Evolutionary conservation across 2,797 vertebrate species (phyloP), one percentile per base, ranked within the genome.

Genomic region (Epinephelus awoara): DNA sequence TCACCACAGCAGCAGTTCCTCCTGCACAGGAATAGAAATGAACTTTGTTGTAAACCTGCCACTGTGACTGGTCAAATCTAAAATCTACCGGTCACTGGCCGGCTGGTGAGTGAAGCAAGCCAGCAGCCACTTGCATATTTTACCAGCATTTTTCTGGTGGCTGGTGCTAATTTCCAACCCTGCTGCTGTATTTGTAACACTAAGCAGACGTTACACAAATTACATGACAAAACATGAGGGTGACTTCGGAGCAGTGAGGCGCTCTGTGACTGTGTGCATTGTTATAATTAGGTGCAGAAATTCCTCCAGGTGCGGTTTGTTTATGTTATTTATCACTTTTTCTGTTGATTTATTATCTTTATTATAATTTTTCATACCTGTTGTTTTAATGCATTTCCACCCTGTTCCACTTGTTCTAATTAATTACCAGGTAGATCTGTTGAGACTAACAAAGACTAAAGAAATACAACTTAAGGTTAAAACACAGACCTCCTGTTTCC

Each of bases 261-360:
- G 13, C 14, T 19, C 44, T 29, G 19, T 52, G 34, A 46, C 46
- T 77, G 38, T 65, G 44, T 23, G 5, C n/a, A n/a, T n/a, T 49
- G 27, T 61, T 69, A 46, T 66, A 74, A 74, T 62, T 2, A 66
- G 27, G 46, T 67, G 67, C 18, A 47, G 18, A 38, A 6, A 59
- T 14, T 65, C 64, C 63, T 61, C 21, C 9, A n/a, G 27, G 21
- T 17, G 29, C 54, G 49, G 21, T 27, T 25, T 65, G 64, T 73
- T 74, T 29, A 42, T 49, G 38, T 21, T 59, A 49, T 68, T 42
- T 25, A 44, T 70, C 49, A 65, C 40, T 72, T 50, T 52, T 27
- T 18, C 19, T 12, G 0, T 18, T 46, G 38, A 44, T 42, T 15
- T 14, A 19, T 67, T 66, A 50, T 67, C 57, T 49, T 4, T 1